These are phyloP conservation scores for Pseudochromis fuscus DNA, from an alignment of 2,797 vertebrate genomes.

Conservation along the genomic window DNA sequence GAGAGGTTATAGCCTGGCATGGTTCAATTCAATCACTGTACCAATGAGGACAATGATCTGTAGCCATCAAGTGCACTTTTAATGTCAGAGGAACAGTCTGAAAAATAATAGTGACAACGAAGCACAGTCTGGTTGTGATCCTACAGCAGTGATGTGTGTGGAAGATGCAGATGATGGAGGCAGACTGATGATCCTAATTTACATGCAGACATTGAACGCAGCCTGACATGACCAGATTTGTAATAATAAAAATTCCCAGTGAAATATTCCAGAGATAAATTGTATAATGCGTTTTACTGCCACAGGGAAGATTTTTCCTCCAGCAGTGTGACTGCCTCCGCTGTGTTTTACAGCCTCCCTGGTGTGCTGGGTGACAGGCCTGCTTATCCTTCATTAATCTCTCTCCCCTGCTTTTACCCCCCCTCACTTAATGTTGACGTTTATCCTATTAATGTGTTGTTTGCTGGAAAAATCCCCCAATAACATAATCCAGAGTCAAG, in stretches of 20 bases:
- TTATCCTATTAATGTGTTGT: constrained; percentile 63
- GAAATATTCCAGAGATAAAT: not conserved
- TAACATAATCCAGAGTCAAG: constrained; percentile 54
- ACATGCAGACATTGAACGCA: not conserved
- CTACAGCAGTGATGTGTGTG: not conserved
- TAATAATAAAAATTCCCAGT: not conserved
- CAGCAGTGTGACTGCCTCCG: constrained; percentile 40
- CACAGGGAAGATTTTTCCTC: constrained; percentile 17
- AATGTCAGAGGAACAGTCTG: too few relatives aligned
- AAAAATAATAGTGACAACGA: not conserved
- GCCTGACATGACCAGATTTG: not conserved
- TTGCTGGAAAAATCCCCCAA: constrained; percentile 42
- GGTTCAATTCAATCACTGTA: not conserved
- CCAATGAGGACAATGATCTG: too few relatives aligned
- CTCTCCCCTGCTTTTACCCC: constrained; percentile 51
- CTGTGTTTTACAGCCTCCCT: constrained; percentile 61
- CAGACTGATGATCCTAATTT: constrained; percentile 2
- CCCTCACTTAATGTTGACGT: constrained; percentile 50
- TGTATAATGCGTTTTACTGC: not conserved
- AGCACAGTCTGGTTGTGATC: not conserved
- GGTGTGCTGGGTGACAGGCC: constrained; percentile 47
- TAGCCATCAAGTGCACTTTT: too few relatives aligned
- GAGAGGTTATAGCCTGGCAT: not conserved
- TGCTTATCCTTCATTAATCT: constrained; percentile 75
- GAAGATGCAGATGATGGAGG: not conserved